Percentiles rank a stretch among this genome's conserved stretches.
Conservation (phyloP, 2,113 vertebrate genomes). For the Oophaga pumilio region DNA sequence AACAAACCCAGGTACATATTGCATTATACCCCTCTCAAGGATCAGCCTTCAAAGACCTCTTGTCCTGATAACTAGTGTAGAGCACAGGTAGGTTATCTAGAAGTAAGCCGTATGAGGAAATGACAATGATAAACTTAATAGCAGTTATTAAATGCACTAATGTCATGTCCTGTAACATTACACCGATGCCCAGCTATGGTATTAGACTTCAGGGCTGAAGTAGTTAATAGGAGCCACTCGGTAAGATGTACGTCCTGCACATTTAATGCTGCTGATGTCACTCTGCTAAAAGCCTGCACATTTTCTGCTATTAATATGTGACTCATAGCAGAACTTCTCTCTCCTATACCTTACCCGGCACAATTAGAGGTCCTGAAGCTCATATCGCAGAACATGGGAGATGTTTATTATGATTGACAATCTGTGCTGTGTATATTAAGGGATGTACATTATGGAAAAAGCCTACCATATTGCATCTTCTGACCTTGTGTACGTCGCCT, state of each 20-base stretch:
- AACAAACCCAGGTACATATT: too few species aligned
- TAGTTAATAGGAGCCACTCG: neutral
- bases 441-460: neutral
- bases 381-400: neutral
- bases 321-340: slow-evolving; percentile 18
- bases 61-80: neutral
- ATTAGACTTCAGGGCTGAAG: neutral
- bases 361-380: neutral
- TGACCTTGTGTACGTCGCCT: neutral
- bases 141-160: too few species aligned
- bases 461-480: neutral
- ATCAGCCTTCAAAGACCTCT: neutral
- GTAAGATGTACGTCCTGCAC: neutral
- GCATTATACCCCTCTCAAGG: neutral
- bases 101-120: too few species aligned
- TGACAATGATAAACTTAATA: too few species aligned
- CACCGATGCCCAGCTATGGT: neutral
- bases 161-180: neutral
- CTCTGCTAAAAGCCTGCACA: slow-evolving; percentile 48
- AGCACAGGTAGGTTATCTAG: neutral
- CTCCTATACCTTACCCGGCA: neutral
- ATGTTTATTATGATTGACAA: neutral
- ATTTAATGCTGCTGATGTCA: slow-evolving; percentile 48
- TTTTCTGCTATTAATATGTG: slow-evolving; percentile 53
- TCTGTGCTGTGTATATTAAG: neutral